phyloP scores from a whole-genome alignment of 2,797 vertebrate species.

The Helostoma temminkii region DNA sequence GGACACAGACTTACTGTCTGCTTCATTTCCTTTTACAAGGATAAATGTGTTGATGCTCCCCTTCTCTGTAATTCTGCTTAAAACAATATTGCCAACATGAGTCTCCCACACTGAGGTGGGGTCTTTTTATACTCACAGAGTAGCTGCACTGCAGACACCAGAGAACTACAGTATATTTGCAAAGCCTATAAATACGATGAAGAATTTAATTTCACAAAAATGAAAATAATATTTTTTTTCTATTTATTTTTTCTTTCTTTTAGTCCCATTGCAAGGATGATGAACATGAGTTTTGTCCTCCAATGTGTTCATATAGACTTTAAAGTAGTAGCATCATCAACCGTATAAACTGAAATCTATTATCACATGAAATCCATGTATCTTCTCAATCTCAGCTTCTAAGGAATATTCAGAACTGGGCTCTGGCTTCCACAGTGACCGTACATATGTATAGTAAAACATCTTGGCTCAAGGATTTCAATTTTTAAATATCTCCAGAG shows the following conservation, averaged over 20 bases:
- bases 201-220: neutral
- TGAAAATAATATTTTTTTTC: too few species aligned
- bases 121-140: slow-evolving; percentile 6
- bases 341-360: neutral
- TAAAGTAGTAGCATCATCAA: neutral
- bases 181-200: neutral
- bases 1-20: slow-evolving; percentile 72
- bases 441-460: neutral
- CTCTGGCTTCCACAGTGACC: neutral
- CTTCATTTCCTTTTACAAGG: slow-evolving; percentile 67
- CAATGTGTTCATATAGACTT: neutral
- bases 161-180: neutral
- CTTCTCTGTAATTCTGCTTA: slow-evolving; percentile 62
- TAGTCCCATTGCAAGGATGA: neutral
- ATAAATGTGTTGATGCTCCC: slow-evolving; percentile 67
- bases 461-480: neutral
- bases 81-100: slow-evolving; percentile 42
- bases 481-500: neutral
- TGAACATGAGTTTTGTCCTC: neutral
- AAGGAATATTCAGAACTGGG: neutral
- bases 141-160: slow-evolving; percentile 6
- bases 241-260: too few species aligned
- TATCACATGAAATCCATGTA: too few species aligned
- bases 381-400: too few species aligned
- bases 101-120: slow-evolving; percentile 23